A percentile compares a stretch with the other conserved stretches of the same genome.
These are phyloP conservation scores for Tinea pellionella DNA, from an alignment of 2,888 invertebrate species.

Conservation along the genomic window DNA sequence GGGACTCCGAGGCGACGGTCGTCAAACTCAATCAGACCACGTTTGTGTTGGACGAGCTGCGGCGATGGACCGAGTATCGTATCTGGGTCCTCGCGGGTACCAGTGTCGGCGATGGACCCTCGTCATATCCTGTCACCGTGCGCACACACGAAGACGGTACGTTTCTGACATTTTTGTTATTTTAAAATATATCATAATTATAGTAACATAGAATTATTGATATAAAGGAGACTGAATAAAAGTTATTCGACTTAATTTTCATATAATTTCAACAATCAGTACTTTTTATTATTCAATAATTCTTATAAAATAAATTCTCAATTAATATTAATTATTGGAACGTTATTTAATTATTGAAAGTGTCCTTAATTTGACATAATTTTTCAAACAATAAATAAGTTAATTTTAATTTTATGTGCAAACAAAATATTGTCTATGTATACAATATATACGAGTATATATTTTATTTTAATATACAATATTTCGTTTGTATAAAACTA, in stretches of 20 bases:
- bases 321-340: not conserved
- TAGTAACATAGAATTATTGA: slow-evolving; percentile 23
- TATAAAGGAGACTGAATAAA: not conserved
- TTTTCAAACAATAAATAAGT: not conserved
- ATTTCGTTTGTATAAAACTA: not conserved
- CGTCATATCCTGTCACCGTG: slow-evolving; percentile 90
- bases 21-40: slow-evolving; percentile 83
- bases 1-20: slow-evolving; percentile 86
- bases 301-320: not conserved
- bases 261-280: not conserved
- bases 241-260: too few species aligned
- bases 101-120: slow-evolving; percentile 94
- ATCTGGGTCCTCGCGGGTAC: slow-evolving; percentile 97
- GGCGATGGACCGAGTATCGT: slow-evolving; percentile 96
- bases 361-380: not conserved
- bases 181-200: slow-evolving; percentile 26
- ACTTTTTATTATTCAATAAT: not conserved
- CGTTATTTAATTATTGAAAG: not conserved
- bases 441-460: not conserved
- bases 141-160: slow-evolving; percentile 99
- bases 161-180: slow-evolving; percentile 53
- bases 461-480: not conserved
- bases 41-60: slow-evolving; percentile 88
- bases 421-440: not conserved
- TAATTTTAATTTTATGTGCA: not conserved